Base-by-base conservation (phyloP, 2,113 vertebrate genomes). In the Pimephales promelas region DNA sequence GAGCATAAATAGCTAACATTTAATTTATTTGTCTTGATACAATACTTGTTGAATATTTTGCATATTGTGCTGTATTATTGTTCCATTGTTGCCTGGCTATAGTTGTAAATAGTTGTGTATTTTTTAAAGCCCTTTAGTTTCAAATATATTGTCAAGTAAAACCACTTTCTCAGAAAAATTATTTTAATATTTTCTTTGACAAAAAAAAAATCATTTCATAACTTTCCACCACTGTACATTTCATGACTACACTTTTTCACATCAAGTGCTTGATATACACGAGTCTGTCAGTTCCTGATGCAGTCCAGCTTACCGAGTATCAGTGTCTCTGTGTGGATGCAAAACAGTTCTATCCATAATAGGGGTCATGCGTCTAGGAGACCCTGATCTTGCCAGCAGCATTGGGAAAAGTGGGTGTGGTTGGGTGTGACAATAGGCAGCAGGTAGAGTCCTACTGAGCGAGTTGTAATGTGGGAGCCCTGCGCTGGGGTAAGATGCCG, bases 201-300 rank as follows among this genome's bases (percentile, higher is more conserved):
- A 77, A 81, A 78, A 9, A n/a, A n/a, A n/a, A n/a, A n/a, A n/a
- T 68, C 0, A 73, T 72, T 75, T 52, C 3, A 57, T 79, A 57
- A 78, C 52, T 81, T 71, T 86, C 31, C 79, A 68, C 59, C 86
- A 64, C 84, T 86, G 84, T 88, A 88, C 84, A 88, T 73, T 28
- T 81, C 31, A 85, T 77, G 57, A 81, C 79, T 88, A 85, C 77
- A 85, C 70, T 9, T 79, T 76, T 78, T 83, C 26, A 83, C 77
- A 64, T 62, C 76, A 88, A 88, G 84, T 88, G 87, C 87, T 85
- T 88, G 84, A 70, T 80, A 49, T 80, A 79, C 68, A 79, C 0
- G 62, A 73, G 76, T 83, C 79, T 28, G 18, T 28, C 20, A 43
- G 82, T 73, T 62, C 43, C 40, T 34, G 24, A 47, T 76, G 31